These are phyloP conservation scores for Ceratotherium simum DNA, from an alignment of 2,113 vertebrate species.

Conservation along the genomic window DNA sequence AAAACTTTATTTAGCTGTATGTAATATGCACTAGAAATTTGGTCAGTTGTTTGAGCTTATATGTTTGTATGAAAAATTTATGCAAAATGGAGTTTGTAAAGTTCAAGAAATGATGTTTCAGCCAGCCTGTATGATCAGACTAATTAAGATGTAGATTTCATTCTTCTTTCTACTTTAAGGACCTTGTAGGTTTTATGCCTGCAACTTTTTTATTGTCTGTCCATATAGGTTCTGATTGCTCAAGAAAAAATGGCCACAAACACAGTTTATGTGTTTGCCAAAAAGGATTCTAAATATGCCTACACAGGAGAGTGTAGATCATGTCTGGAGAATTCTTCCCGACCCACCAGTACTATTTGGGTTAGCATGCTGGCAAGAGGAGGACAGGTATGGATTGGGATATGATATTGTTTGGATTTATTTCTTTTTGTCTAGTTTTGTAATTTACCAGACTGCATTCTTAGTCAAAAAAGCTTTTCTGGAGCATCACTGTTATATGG, in stretches of 20 bases:
- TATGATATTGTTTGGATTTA: background rate
- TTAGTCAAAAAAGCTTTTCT: conserved; percentile 13
- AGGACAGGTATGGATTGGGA: conserved; percentile 91
- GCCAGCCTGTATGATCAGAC: background rate
- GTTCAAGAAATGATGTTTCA: conserved; percentile 13
- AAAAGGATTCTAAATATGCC: conserved; percentile 99
- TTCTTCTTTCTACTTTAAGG: background rate
- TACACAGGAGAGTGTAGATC: conserved; percentile 98
- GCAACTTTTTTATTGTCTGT: conserved; percentile 56
- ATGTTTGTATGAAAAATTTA: background rate
- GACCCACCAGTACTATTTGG: conserved; percentile 99
- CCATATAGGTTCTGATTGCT: conserved; percentile 95
- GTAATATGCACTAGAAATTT: background rate
- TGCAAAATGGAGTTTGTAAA: conserved; percentile 15
- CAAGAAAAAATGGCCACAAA: conserved; percentile 99
- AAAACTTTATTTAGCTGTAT: background rate
- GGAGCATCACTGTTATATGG: background rate
- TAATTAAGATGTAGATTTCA: conserved; percentile 40
- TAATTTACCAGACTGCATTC: background rate
- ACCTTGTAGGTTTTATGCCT: conserved; percentile 1
- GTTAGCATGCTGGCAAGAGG: conserved; percentile 99
- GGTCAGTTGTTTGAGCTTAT: background rate
- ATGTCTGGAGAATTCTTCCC: conserved; percentile 98
- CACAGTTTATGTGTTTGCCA: conserved; percentile 99
- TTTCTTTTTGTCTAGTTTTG: conserved; percentile 30